phyloP scores from a whole-genome alignment of 2,113 vertebrate genomes.

The Clarias magur region DNA sequence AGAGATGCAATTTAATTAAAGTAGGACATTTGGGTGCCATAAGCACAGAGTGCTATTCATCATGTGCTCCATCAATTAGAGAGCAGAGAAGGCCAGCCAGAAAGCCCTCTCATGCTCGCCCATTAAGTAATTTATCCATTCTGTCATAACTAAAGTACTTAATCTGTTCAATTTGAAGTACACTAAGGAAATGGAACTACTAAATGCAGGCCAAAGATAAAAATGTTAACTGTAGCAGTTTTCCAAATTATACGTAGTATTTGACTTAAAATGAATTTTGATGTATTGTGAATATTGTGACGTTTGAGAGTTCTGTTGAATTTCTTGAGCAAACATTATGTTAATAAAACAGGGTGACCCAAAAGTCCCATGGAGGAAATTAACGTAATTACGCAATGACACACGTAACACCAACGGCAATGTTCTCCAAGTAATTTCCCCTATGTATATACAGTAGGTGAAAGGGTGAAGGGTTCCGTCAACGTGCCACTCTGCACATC shows the following conservation, averaged over 20 bases:
- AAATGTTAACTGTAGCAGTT: neutral
- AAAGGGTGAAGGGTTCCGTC: no score
- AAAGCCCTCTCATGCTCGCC: constrained; percentile 2
- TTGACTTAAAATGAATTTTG: neutral
- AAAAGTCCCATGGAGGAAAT: no score
- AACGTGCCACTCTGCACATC: no score
- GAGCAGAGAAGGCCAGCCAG: constrained; percentile 26
- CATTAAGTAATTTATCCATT: constrained; percentile 27
- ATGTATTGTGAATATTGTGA: neutral
- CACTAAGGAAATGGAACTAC: neutral
- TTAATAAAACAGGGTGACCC: no score
- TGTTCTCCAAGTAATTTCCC: no score
- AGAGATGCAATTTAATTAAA: constrained; percentile 49
- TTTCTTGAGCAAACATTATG: neutral
- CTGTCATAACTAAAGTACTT: constrained; percentile 22
- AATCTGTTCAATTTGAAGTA: constrained; percentile 4
- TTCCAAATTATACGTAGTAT: neutral
- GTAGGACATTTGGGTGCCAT: constrained; percentile 45
- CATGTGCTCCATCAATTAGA: constrained; percentile 36
- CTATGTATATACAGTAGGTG: no score
- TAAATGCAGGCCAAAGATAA: neutral
- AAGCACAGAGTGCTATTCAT: constrained; percentile 41
- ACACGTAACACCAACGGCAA: no score
- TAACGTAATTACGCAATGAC: no score
- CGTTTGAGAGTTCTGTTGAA: neutral